Percentiles rank a stretch among this genome's conserved stretches.
phyloP scores from a whole-genome alignment of 2,888 invertebrate genomes.

The Himalopsyche tibetana region DNA sequence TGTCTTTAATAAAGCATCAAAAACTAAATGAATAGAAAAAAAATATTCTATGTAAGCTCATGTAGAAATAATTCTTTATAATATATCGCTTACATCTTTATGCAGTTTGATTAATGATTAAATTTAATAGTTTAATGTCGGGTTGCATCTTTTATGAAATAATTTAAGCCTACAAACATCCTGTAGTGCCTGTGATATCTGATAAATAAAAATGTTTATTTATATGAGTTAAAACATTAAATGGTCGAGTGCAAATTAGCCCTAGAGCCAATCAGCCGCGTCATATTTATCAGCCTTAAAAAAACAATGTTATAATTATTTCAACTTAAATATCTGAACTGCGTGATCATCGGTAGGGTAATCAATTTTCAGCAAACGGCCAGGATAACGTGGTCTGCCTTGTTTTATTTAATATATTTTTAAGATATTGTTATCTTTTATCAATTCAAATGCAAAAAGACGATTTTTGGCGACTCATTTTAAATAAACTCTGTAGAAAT shows the following conservation, averaged over 20 bases:
- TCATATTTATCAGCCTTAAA: conserved; percentile 61
- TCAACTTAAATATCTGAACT: conserved; percentile 63
- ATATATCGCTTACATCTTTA: too few relatives aligned
- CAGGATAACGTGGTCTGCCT: background rate
- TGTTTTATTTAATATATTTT: too few relatives aligned
- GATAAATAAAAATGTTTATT: conserved; percentile 62
- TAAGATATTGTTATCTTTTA: too few relatives aligned
- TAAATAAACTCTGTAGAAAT: too few relatives aligned
- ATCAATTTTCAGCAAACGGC: conserved; percentile 56
- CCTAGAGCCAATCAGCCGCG: conserved; percentile 58
- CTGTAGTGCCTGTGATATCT: conserved; percentile 49
- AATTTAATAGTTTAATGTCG: background rate
- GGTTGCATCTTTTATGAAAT: conserved; percentile 22
- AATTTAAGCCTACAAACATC: background rate
- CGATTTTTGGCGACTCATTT: too few relatives aligned
- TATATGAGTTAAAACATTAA: conserved; percentile 59
- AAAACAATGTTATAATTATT: conserved; percentile 63
- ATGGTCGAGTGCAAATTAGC: conserved; percentile 57
- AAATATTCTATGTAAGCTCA: too few relatives aligned
- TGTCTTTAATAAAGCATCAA: too few relatives aligned
- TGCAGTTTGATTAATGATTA: too few relatives aligned
- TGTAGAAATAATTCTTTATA: too few relatives aligned
- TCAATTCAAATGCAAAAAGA: too few relatives aligned
- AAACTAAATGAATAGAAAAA: too few relatives aligned
- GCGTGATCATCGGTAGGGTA: conserved; percentile 60